Conservation (phyloP, 2,797 vertebrate genomes). For the Helostoma temminkii region DNA sequence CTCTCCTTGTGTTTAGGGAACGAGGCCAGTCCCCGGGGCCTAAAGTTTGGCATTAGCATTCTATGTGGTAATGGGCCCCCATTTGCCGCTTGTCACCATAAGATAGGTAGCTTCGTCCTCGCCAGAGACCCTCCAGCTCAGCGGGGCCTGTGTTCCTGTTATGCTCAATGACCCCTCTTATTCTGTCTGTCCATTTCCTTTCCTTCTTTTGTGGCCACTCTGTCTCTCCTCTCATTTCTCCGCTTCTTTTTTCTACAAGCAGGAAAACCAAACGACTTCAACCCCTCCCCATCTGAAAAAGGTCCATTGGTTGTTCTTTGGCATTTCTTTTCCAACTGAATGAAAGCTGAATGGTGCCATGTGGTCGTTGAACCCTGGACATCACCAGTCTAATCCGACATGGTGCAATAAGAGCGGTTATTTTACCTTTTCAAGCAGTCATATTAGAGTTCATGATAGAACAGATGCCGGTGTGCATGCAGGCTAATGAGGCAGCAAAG, state of each 20-base stretch:
- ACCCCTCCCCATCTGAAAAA: constrained; percentile 24
- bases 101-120: constrained; percentile 78
- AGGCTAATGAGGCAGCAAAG: constrained; percentile 80
- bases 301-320: constrained; percentile 40
- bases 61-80: constrained; percentile 73
- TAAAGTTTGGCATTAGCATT: constrained; percentile 80
- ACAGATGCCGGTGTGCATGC: constrained; percentile 71
- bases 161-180: constrained; percentile 76
- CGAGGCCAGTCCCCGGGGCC: constrained; percentile 67
- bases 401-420: constrained; percentile 41
- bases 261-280: constrained; percentile 18
- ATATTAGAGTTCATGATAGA: constrained; percentile 70
- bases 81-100: constrained; percentile 83
- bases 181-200: constrained; percentile 64
- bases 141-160: constrained; percentile 58
- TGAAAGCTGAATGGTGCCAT: constrained; percentile 25
- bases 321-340: constrained; percentile 36
- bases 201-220: constrained; percentile 11
- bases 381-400: constrained; percentile 46
- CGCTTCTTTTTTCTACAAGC: constrained; percentile 22
- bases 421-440: constrained; percentile 56
- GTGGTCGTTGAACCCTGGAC: constrained; percentile 47
- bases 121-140: constrained; percentile 77
- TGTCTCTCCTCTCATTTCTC: constrained; percentile 33
- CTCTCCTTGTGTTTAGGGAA: constrained; percentile 66